Base-by-base conservation (phyloP, 1,140 invertebrate species). In the Cherax quadricarinatus region DNA sequence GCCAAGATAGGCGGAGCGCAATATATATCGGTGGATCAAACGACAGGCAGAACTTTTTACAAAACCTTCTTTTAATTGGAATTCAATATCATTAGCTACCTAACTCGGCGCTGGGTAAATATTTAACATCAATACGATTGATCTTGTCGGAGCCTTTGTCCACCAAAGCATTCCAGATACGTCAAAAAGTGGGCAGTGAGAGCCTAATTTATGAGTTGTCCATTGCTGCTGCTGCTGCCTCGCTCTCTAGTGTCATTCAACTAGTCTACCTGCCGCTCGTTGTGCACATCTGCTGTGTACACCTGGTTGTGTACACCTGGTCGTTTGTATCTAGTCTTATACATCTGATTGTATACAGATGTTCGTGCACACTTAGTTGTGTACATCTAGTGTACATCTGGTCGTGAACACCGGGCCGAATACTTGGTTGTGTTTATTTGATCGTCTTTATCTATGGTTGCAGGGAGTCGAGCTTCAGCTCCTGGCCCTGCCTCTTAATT, bases 31-130 rank as follows among this genome's bases (percentile, higher is more conserved):
- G 21, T 6, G 75, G 85, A 87, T 88, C 86, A 81, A 88, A 79
- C 86, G 49, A 24, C 14, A 60, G 16, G 70, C 51, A 53, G 80
- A n/a, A 62, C 79, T 60, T 75, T 87, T 87, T 87, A 30, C 51
- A 14, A 66, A 53, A 79, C 51, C 73, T 87, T 21, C 73, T 87
- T 87, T 87, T 87, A 87, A 87, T 87, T 87, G 85, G 85, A 87
- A 87, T 78, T 87, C 85, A 87, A 87, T 87, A 87, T 87, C 85
- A 87, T 88, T 88, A 79, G 73, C 75, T 88, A 60, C 86, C 78
- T 51, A 60, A 80, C 86, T 41, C 75, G 51, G 21, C 86, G 75
- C 86, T 88, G 85, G 73, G 85, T 87, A 87, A 87, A 87, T 87
- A 87, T 87, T 87, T 87, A 87, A 87, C 70, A 75, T 87, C 85